Base-by-base conservation (phyloP, 2,113 vertebrate genomes). In the Pachyramphus minor region DNA sequence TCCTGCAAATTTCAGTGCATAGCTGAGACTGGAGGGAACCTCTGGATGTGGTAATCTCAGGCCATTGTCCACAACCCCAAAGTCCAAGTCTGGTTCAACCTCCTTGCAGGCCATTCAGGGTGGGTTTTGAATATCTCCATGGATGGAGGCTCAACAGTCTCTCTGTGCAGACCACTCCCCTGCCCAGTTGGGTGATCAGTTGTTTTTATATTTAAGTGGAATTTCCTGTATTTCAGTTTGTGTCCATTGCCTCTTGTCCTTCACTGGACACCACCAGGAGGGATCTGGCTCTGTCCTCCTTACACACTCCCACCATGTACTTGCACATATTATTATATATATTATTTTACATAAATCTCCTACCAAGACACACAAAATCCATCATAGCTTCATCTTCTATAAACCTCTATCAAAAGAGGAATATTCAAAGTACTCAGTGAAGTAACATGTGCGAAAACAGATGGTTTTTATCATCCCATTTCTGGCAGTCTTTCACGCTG, bases 401-500 rank as follows among this genome's bases (percentile, higher is more conserved):
- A 84, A 84, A 16, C 4, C 42, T 52, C 39, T 30, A 89, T 28
- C 20, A 56, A 60, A 90, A 33, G 18, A 42, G 14, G 25, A 79
- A 15, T 15, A 50, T 52, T 60, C 2, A 0, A 80, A 64, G 27
- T 3, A 2, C 6, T 62, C 33, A 55, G 42, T 22, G 62, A 87
- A 84, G 69, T 41, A 93, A 62, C 58, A 23, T 56, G 83, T 56
- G 66, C 6, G 1, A 69, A 30, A 81, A 6, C 93, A 97, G 92
- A 87, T 97, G 94, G 0, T 89, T 96, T 96, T 93, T 82, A 96
- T 97, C 83, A 89, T 47, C 45, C 18, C 45, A 19, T 35, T 90
- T 67, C 88, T 93, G 93, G 88, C 85, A 84, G 69, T 27, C 35
- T 82, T 91, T 78, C 62, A 35, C 3, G 0, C 49, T 9, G 28